Base-by-base conservation (phyloP, 1,140 invertebrate species). In the Sitophilus oryzae region DNA sequence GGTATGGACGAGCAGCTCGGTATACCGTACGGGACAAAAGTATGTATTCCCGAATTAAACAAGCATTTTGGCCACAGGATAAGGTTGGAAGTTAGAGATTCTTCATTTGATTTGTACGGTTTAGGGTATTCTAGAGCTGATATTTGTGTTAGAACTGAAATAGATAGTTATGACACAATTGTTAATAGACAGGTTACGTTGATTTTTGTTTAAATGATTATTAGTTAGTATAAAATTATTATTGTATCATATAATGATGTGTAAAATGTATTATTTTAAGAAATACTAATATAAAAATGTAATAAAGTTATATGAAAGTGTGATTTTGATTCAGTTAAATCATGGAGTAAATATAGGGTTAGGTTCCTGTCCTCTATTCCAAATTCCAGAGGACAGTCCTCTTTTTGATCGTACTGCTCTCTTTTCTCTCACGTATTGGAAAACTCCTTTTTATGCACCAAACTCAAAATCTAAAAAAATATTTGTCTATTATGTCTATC, bases 21-120 rank as follows among this genome's bases (percentile, higher is more conserved):
- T 20, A 62, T 77, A 49, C 58, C 67, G 0, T 79, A 79, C 37
- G 76, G 74, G 3, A 74, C 74, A 1, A 57, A 58, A 49, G 45
- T 76, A 1, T 78, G 76, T 46, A 71, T 77, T 50, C 76, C 76
- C 6, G 71, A 78, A 60, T 56, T 79, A 11, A 78, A 79, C 52
- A 45, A 67, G 48, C 74, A 77, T 63, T 77, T 72, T 55, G 67
- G 72, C 3, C 71, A 69, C 52, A 60, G 67, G 16, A 74, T 79
- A 51, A 56, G 61, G 44, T 59, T 69, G 19, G 58, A 75, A 68
- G 66, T 75, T 4, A 61, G 73, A 41, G 74, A 76, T 61, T 57
- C 63, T 8, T 69, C 69, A 1, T 56, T 52, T n/a, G 66, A 75
- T 62, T 59, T 76, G n/a, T 58, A 49, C 18, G 70, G 68, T n/a